Conservation (phyloP, 2,797 vertebrate genomes). For the Channallabes apus region DNA sequence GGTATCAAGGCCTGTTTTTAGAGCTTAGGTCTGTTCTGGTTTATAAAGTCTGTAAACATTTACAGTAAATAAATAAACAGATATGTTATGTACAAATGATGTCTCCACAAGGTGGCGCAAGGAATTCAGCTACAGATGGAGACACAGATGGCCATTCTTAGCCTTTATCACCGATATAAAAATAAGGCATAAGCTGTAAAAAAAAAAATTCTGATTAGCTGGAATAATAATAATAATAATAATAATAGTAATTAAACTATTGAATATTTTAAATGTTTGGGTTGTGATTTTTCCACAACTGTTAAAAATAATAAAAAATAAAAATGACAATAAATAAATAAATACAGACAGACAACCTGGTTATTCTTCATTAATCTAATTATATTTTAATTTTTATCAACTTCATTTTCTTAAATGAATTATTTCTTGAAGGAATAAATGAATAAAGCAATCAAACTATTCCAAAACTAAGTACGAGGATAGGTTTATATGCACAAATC, state of each 20-base stretch:
- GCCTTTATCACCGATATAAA: neutral
- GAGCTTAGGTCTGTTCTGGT: neutral
- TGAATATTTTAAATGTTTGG: neutral
- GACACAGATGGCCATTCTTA: neutral
- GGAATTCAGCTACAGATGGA: neutral
- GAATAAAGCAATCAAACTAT: neutral
- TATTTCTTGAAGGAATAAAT: no score
- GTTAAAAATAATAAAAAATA: neutral
- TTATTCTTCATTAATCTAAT: neutral
- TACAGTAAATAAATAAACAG: neutral
- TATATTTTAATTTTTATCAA: neutral
- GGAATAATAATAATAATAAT: neutral
- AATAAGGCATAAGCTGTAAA: neutral
- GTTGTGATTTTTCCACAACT: neutral
- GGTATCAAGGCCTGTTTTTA: neutral
- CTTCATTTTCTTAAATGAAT: neutral
- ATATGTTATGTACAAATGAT: neutral
- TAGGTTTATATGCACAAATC: neutral
- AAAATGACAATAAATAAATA: neutral
- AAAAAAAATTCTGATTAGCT: neutral
- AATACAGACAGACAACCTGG: neutral
- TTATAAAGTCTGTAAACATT: neutral
- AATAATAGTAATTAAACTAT: neutral
- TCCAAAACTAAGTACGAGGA: neutral
- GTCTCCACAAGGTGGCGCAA: conserved; percentile 11